Conservation (phyloP, 2,888 invertebrate genomes). For the Selenia dentaria region DNA sequence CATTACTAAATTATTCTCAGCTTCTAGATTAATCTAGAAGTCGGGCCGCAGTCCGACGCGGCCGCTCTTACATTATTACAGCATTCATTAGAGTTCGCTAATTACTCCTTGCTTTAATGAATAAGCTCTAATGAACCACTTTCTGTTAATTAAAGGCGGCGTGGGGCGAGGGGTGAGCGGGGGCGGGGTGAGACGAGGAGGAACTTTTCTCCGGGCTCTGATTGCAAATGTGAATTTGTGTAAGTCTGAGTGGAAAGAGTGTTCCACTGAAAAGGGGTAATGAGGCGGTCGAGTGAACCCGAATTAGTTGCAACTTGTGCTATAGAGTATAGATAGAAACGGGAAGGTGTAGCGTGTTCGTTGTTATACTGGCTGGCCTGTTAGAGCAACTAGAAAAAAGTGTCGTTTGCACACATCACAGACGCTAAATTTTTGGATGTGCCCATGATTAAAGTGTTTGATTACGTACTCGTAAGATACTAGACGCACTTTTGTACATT, state of each 20-base stretch:
- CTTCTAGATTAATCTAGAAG: constrained; percentile 83
- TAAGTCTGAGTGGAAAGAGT: constrained; percentile 82
- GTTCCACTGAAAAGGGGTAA: constrained; percentile 81
- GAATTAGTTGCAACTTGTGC: constrained; percentile 74
- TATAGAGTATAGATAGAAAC: constrained; percentile 43
- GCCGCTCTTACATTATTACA: constrained; percentile 90
- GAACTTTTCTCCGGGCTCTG: constrained; percentile 82
- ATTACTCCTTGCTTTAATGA: constrained; percentile 96
- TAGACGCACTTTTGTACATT: no score
- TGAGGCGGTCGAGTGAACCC: constrained; percentile 75
- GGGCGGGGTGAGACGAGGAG: constrained; percentile 42
- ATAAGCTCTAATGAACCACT: constrained; percentile 96
- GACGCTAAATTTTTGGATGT: no score
- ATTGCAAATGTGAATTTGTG: constrained; percentile 85
- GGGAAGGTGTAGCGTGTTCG: no score
- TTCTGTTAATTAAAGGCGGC: constrained; percentile 94
- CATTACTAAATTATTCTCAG: constrained; percentile 80
- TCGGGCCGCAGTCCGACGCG: constrained; percentile 80
- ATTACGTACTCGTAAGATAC: no score
- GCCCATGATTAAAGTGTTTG: no score
- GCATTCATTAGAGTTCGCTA: constrained; percentile 94
- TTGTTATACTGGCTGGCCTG: no score
- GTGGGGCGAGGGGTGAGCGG: constrained; percentile 57
- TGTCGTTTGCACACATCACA: no score
- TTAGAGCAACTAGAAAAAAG: no score